Evolutionary conservation across 2,888 invertebrate genomes (phyloP).

Genomic region (Stenodema calcarata): DNA sequence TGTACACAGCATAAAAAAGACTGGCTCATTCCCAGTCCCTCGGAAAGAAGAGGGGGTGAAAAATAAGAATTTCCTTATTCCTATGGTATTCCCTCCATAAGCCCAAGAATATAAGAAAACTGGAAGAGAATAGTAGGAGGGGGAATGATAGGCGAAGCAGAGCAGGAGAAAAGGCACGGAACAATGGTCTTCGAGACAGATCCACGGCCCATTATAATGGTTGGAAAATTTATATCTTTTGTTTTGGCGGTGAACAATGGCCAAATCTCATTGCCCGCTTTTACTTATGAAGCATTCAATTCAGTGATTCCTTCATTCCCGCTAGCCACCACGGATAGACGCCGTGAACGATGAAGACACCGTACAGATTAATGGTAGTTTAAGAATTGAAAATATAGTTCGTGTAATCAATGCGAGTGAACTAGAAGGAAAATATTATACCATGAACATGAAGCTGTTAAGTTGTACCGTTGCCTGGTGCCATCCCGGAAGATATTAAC

Average conservation of each 20-base stretch:
- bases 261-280: conserved; percentile 35
- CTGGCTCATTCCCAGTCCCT: background rate
- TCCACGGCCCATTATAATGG: conserved; percentile 44
- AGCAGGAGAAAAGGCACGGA: background rate
- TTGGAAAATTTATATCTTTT: conserved; percentile 45
- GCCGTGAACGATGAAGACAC: background rate
- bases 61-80: conserved; percentile 24
- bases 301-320: conserved; percentile 8
- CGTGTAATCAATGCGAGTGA: no score
- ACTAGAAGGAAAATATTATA: no score
- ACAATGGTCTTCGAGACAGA: conserved; percentile 42
- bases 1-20: background rate
- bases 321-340: background rate
- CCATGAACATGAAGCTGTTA: no score
- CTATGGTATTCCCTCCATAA: background rate
- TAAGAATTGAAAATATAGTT: no score
- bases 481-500: no score
- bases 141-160: background rate
- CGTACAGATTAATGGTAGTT: no score
- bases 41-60: background rate
- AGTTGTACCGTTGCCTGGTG: no score
- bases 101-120: background rate
- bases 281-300: conserved; percentile 46
- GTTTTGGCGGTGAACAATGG: conserved; percentile 32
- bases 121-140: background rate